These are phyloP conservation scores for Cephus cinctus DNA, from an alignment of 1,140 invertebrate species.

Conservation along the genomic window DNA sequence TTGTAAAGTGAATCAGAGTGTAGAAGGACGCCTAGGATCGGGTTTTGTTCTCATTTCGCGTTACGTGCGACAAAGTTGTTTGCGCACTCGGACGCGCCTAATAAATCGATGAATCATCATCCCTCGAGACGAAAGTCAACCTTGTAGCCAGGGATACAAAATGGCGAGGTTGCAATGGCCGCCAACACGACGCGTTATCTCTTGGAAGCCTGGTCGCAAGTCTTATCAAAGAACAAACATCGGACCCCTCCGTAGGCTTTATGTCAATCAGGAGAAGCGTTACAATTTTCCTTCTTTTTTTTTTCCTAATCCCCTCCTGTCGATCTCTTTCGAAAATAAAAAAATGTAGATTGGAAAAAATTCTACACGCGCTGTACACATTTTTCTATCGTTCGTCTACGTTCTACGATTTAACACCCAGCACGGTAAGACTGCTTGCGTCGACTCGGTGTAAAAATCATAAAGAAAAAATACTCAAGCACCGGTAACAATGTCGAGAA, in stretches of 20 bases:
- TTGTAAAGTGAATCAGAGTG: too few relatives aligned
- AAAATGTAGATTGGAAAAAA: too few relatives aligned
- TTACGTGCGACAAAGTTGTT: neutral
- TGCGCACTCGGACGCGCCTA: slow-evolving; percentile 1
- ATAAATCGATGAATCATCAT: slow-evolving; percentile 12
- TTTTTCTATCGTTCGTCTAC: too few relatives aligned
- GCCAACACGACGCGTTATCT: slow-evolving; percentile 26
- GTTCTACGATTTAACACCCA: too few relatives aligned
- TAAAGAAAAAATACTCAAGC: too few relatives aligned
- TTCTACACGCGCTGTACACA: too few relatives aligned
- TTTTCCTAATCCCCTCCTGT: slow-evolving; percentile 2
- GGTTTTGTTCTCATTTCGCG: too few relatives aligned
- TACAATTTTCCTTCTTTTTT: slow-evolving; percentile 20
- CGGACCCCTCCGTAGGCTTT: slow-evolving; percentile 23
- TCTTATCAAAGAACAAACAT: slow-evolving; percentile 39
- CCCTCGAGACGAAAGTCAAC: slow-evolving; percentile 5
- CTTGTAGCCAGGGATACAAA: slow-evolving; percentile 15
- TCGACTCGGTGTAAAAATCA: too few relatives aligned
- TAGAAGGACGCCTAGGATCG: too few relatives aligned
- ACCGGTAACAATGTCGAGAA: too few relatives aligned
- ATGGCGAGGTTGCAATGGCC: slow-evolving; percentile 17
- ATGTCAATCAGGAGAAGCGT: slow-evolving; percentile 33
- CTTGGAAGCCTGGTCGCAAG: slow-evolving; percentile 25
- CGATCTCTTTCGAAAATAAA: too few relatives aligned
- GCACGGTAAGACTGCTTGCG: too few relatives aligned